Evolutionary conservation across 2,888 invertebrate genomes (phyloP).

Genomic region (Drosophila merina): DNA sequence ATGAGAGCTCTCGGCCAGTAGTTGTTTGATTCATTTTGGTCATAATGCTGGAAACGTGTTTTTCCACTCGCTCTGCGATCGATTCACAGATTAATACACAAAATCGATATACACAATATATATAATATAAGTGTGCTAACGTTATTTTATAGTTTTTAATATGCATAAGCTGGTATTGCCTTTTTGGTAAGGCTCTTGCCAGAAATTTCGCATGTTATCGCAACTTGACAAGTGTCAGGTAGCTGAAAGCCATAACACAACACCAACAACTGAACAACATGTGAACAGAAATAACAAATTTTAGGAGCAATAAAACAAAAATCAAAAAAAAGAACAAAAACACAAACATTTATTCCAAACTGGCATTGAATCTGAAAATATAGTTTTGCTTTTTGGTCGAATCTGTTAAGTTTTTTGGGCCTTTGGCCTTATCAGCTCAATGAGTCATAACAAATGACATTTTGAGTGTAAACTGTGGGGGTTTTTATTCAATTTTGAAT

Average conservation of each 20-base stretch:
- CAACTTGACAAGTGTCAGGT: constrained; percentile 70
- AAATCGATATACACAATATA: constrained; percentile 45
- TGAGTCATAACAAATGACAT: constrained; percentile 23
- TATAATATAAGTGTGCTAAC: constrained; percentile 52
- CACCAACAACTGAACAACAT: constrained; percentile 11
- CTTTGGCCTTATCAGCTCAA: constrained; percentile 43
- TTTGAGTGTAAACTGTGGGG: not conserved
- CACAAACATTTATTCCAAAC: constrained; percentile 18
- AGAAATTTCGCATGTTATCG: constrained; percentile 76
- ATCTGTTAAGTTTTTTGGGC: constrained; percentile 23
- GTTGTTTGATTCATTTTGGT: constrained; percentile 49
- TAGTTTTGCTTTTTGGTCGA: constrained; percentile 30
- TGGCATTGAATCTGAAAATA: constrained; percentile 45
- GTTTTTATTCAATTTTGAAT: not conserved
- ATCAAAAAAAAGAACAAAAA: constrained; percentile 9
- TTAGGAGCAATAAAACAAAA: constrained; percentile 24
- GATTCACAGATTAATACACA: constrained; percentile 45
- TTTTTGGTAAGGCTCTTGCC: constrained; percentile 39
- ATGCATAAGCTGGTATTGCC: constrained; percentile 60
- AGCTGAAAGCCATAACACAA: constrained; percentile 25
- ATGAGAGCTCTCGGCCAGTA: constrained; percentile 1
- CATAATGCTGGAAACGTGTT: constrained; percentile 66
- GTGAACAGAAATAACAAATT: constrained; percentile 28
- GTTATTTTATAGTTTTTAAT: constrained; percentile 47
- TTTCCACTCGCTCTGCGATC: constrained; percentile 46